phyloP scores from a whole-genome alignment of 2,888 invertebrate species.

The Polymixis lichenea region DNA sequence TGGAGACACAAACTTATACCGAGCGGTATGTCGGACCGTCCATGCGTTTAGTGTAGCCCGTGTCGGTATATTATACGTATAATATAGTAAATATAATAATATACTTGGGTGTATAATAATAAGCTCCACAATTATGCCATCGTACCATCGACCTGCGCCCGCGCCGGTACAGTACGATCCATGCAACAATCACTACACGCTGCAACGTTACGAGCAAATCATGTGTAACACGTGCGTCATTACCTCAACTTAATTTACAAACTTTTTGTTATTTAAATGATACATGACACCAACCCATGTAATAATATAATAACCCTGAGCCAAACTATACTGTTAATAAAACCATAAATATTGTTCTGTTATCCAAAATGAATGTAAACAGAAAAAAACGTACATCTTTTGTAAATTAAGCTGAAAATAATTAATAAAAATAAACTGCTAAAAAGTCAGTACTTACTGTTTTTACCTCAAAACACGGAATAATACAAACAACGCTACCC shows the following conservation, averaged over 20 bases:
- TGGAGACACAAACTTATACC: conserved; percentile 49
- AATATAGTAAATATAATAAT: conserved; percentile 60
- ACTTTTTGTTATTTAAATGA: not conserved
- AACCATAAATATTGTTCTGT: not conserved
- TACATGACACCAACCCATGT: not conserved
- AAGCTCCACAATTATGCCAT: conserved; percentile 52
- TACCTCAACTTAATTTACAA: conserved; percentile 59
- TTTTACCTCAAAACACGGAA: conserved; percentile 40
- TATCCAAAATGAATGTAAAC: conserved; percentile 16
- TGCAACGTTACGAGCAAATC: conserved; percentile 31
- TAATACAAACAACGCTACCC: conserved; percentile 40
- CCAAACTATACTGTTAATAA: not conserved
- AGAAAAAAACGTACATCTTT: conserved; percentile 6
- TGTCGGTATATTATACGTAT: conserved; percentile 54
- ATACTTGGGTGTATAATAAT: conserved; percentile 56
- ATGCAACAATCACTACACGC: conserved; percentile 58
- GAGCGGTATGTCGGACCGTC: conserved; percentile 48
- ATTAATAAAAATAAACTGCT: conserved; percentile 26
- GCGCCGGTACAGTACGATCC: conserved; percentile 28
- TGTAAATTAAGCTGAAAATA: conserved; percentile 57
- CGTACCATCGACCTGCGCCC: conserved; percentile 12
- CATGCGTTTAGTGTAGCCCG: conserved; percentile 58
- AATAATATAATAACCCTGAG: not conserved
- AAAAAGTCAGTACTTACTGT: conserved; percentile 58
- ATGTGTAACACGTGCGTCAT: conserved; percentile 25